Evolutionary conservation across 2,113 vertebrate genomes (phyloP).

Genomic region (Oostethus manadensis): DNA sequence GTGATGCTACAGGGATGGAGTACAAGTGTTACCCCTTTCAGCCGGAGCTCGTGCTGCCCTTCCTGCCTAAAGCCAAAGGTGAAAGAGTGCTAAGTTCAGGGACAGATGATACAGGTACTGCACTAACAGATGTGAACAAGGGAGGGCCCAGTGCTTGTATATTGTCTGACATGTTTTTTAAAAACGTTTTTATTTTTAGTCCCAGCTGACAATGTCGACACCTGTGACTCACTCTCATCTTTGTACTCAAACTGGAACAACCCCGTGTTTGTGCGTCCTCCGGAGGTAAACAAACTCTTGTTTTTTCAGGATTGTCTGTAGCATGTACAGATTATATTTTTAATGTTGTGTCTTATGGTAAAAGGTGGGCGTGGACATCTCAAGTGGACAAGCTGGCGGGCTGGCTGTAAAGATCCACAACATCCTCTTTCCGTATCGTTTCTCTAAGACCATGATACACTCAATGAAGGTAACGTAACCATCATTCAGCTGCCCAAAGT

Average conservation of each 20-base stretch:
- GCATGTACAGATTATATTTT: neutral
- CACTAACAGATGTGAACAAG: slow-evolving; percentile 6
- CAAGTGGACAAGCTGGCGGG: slow-evolving; percentile 76
- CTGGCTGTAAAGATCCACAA: slow-evolving; percentile 93
- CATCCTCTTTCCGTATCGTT: slow-evolving; percentile 89
- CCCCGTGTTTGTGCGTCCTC: slow-evolving; percentile 85
- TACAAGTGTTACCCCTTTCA: slow-evolving; percentile 92
- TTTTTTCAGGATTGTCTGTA: neutral
- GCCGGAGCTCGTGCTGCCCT: slow-evolving; percentile 83
- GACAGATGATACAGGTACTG: slow-evolving; percentile 76
- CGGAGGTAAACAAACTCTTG: slow-evolving; percentile 68
- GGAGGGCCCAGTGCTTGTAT: neutral
- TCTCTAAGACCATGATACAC: slow-evolving; percentile 94
- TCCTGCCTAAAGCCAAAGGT: slow-evolving; percentile 81
- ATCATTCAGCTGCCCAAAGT: neutral
- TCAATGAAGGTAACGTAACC: slow-evolving; percentile 81
- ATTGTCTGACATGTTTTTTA: neutral
- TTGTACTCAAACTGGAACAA: slow-evolving; percentile 89
- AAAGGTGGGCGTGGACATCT: slow-evolving; percentile 88
- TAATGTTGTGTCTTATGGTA: neutral
- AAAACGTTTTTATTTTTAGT: slow-evolving; percentile 31
- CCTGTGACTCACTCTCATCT: slow-evolving; percentile 68
- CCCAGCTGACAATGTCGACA: slow-evolving; percentile 54
- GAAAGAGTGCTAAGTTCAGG: slow-evolving; percentile 74
- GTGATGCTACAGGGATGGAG: slow-evolving; percentile 77